These are phyloP conservation scores for Nannoperca australis DNA, from an alignment of 2,797 vertebrate species.

Conservation along the genomic window DNA sequence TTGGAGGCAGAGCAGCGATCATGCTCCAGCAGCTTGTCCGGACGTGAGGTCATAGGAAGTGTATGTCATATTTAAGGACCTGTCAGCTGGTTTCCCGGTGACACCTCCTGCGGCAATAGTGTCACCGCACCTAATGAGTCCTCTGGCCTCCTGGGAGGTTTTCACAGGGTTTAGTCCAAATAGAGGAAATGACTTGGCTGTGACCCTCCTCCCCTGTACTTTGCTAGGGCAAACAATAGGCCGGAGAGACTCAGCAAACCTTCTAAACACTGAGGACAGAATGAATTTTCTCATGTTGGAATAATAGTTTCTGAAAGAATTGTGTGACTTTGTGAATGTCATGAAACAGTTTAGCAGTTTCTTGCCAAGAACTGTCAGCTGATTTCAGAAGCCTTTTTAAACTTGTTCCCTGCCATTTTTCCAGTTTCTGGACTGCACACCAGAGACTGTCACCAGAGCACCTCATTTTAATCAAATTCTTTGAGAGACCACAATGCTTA, in stretches of 20 bases:
- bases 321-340: conserved; percentile 41
- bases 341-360: conserved; percentile 17
- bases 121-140: conserved; percentile 76
- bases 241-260: conserved; percentile 55
- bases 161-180: conserved; percentile 71
- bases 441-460: not conserved
- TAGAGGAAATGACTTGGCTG: conserved; percentile 70
- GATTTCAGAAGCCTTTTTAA: conserved; percentile 6
- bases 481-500: not conserved
- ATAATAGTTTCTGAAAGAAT: conserved; percentile 27
- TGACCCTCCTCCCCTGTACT: conserved; percentile 56
- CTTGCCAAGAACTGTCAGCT: conserved; percentile 21
- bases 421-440: conserved; percentile 5
- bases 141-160: conserved; percentile 61
- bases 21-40: conserved; percentile 43
- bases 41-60: conserved; percentile 69
- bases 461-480: not conserved
- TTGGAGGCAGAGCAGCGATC: conserved; percentile 41
- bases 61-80: conserved; percentile 69
- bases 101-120: conserved; percentile 65
- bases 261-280: conserved; percentile 31
- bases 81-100: conserved; percentile 72
- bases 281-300: conserved; percentile 28
- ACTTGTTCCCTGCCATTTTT: not conserved
- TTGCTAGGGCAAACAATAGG: conserved; percentile 59